Evolutionary conservation across 1,140 invertebrate species (phyloP), one percentile per base, ranked within the genome.

Genomic region (Globodera ellingtonae): DNA sequence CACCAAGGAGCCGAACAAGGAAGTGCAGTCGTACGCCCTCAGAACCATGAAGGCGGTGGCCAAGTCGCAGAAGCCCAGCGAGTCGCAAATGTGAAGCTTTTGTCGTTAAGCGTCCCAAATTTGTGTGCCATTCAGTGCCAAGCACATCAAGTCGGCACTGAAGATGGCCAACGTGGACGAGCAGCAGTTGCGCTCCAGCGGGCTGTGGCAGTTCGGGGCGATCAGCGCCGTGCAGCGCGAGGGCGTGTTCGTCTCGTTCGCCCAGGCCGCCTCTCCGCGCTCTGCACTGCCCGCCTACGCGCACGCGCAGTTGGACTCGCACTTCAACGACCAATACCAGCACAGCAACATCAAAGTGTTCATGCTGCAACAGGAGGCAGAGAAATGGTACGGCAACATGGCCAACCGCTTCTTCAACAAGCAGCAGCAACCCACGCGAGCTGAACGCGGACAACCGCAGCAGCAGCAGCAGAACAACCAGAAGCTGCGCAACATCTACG

Each of bases 11-110:
- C 85, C 82, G 67, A 80, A 77, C 73, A 73, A 80, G 56, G 81
- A 89, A 66, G 87, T 88, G 46, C 77, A 77, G 70, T 79, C 86
- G 46, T 88, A 86, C 82, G 79, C 76, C 65, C 84, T 82, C 85
- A 78, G 79, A 59, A 66, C 67, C 72, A 78, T 86, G 69, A 72
- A 85, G 50, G 52, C 80, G 21, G 59, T 83, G 59, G 75, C 86
- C 70, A 78, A 85, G 66, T 87, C 84, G 24, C 72, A 70, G 24
- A 81, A 76, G 62, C 83, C 87, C 47, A 72, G 50, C 46, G 84
- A 87, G 76, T 70, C 77, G 47, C 74, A 67, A 69, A 79, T 78
- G 79, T 65, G 21, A 35, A 7, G 35, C 35, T 35, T 3, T 35
- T 35, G 24, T 35, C 1, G 35, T 35, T 35, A 35, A 35, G 1